Base-by-base conservation (phyloP, 2,888 invertebrate species). In the Rotaria macrura region DNA sequence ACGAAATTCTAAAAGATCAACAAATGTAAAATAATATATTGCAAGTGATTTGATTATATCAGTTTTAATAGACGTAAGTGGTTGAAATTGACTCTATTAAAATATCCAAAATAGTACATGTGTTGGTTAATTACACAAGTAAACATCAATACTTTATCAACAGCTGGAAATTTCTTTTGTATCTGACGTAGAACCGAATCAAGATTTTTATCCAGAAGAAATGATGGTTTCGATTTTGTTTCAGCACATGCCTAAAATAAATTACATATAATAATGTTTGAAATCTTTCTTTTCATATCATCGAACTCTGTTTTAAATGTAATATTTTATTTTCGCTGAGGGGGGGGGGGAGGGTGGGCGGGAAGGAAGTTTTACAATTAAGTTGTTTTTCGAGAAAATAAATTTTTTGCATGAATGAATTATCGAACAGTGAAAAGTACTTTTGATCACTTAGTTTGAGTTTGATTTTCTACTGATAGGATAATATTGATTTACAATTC, bases 21-120 rank as follows among this genome's bases (percentile, higher is more conserved):
- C 98, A 92, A 99, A 99, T 1, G 99, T 99, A 90, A 96, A 97
- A 90, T 99, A 99, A 90, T 99, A 99, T 14, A 99, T 91, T 0
- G 97, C 96, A 3, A 99, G 92, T 0, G 96, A 96, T 90, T 98
- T 98, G 87, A 97, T 95, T 72, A 99, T 96, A 90, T 99, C 99
- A 90, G 94, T 88, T 87, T 90, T 90, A 86, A 97, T 94, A 87
- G 93, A 94, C 79, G 94, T 94, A 84, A 98, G 95, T 5, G 95
- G 94, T 89, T 94, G 94, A 34, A 96, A 92, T 88, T 87, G 89
- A 88, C 85, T 87, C 92, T 92, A 89, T 55, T 89, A 90, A 85
- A 85, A 54, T 43, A 85, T n/a, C 86, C 86, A n/a, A 57, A 86
- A 47, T 54, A 47, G 25, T 20, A 38, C 0, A 72, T 2, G 1